Percentiles rank a stretch among this genome's conserved stretches.
phyloP scores from a whole-genome alignment of 1,140 invertebrate genomes.

The Zophobas morio region DNA sequence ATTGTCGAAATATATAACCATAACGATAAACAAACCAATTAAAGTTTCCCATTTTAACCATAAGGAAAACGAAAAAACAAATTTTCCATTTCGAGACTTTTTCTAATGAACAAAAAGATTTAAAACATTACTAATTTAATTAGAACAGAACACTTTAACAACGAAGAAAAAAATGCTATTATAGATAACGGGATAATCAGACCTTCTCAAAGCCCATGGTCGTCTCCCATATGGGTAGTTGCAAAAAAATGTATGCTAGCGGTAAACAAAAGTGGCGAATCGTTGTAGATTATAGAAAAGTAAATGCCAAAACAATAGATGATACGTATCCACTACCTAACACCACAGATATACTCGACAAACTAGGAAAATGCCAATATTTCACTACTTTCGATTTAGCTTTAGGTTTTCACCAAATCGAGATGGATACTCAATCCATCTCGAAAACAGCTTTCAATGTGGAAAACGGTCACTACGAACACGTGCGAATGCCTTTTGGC shows the following conservation, averaged over 20 bases:
- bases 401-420: conserved; percentile 13
- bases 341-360: conserved; percentile 31
- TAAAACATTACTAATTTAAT: conserved; percentile 11
- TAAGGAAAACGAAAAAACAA: background rate
- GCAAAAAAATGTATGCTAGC: background rate
- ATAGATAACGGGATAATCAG: conserved; percentile 22
- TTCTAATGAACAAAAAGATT: background rate
- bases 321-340: conserved; percentile 24
- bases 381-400: conserved; percentile 23
- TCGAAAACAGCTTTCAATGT: conserved; percentile 7
- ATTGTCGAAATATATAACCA: background rate
- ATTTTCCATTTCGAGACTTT: conserved; percentile 15
- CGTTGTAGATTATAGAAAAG: conserved; percentile 21
- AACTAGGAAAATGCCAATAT: conserved; percentile 39
- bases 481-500: conserved; percentile 19
- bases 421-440: no score
- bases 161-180: conserved; percentile 48
- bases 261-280: conserved; percentile 34
- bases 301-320: background rate
- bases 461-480: conserved; percentile 6
- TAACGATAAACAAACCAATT: conserved; percentile 6
- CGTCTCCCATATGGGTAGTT: conserved; percentile 28
- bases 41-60: conserved; percentile 10
- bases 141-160: conserved; percentile 46
- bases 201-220: conserved; percentile 8